Evolutionary conservation across 1,140 invertebrate species (phyloP).

Genomic region (Vanessa tameamea): DNA sequence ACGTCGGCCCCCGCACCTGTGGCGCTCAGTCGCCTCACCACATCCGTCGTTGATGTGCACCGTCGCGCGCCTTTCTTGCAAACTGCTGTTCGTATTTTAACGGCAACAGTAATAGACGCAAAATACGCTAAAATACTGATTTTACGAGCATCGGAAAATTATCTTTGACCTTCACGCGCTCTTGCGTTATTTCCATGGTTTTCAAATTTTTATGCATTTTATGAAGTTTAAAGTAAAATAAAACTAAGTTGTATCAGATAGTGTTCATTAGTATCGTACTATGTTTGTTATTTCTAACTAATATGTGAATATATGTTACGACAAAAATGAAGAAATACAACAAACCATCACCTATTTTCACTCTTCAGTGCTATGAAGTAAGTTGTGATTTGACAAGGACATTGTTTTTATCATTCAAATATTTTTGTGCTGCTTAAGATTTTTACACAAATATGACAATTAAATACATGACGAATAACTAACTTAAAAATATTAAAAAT

Average conservation of each 20-base stretch:
- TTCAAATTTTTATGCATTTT: conserved; percentile 43
- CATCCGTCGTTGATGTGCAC: conserved; percentile 43
- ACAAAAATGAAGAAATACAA: conserved; percentile 67
- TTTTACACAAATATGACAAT: not conserved
- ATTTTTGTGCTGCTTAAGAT: not conserved
- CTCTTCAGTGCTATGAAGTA: conserved; percentile 82
- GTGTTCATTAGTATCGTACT: conserved; percentile 24
- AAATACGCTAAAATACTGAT: conserved; percentile 45
- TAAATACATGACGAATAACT: no score
- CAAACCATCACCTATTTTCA: conserved; percentile 75
- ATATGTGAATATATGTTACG: conserved; percentile 36
- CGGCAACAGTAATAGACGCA: conserved; percentile 39
- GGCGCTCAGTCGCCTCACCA: conserved; percentile 42
- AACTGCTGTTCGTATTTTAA: conserved; percentile 24
- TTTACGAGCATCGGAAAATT: conserved; percentile 63
- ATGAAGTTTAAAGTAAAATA: conserved; percentile 7
- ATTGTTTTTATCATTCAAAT: not conserved
- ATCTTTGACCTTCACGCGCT: conserved; percentile 66
- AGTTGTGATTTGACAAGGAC: conserved; percentile 48
- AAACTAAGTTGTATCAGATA: conserved; percentile 19
- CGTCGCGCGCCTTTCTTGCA: conserved; percentile 18
- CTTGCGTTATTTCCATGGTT: conserved; percentile 53
- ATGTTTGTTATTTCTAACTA: conserved; percentile 18
- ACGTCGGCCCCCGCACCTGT: conserved; percentile 43
- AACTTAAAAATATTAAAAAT: no score